Conservation (phyloP, 1,140 invertebrate species). For the Hylaeus volcanicus region DNA sequence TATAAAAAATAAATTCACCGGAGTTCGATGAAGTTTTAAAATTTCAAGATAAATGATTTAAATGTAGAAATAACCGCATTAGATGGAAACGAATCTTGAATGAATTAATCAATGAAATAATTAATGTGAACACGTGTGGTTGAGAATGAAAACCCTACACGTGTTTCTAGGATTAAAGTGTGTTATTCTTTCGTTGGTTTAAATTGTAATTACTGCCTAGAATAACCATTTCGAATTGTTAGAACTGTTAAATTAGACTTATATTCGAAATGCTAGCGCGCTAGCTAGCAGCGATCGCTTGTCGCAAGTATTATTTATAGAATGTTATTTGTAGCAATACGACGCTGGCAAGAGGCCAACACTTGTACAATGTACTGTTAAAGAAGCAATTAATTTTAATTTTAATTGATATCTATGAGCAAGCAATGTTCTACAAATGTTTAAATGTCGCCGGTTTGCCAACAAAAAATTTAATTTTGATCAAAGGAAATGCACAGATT, state of each 20-base stretch:
- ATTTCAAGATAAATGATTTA: too few species aligned
- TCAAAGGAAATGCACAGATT: too few species aligned
- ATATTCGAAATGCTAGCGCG: slow-evolving; percentile 30
- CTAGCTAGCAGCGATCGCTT: slow-evolving; percentile 48
- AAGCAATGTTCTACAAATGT: neutral
- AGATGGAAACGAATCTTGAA: too few species aligned
- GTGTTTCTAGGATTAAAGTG: too few species aligned
- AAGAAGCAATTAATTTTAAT: slow-evolving; percentile 50
- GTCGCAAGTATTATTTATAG: slow-evolving; percentile 61
- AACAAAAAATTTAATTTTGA: neutral
- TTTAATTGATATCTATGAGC: slow-evolving; percentile 19
- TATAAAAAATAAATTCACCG: too few species aligned
- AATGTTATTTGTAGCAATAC: slow-evolving; percentile 62
- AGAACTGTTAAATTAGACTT: slow-evolving; percentile 7
- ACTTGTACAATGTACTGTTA: slow-evolving; percentile 53
- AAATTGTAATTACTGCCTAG: neutral
- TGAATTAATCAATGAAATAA: too few species aligned
- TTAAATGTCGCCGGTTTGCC: neutral
- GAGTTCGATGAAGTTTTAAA: too few species aligned
- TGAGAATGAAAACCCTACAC: too few species aligned
- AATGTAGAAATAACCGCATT: too few species aligned
- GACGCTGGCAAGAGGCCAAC: slow-evolving; percentile 50
- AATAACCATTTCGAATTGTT: neutral
- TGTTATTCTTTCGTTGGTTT: neutral
- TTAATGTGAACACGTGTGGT: too few species aligned